These are phyloP conservation scores for Hermaeophaga mercurialis DNA, from an alignment of 2,888 invertebrate species.

Conservation along the genomic window DNA sequence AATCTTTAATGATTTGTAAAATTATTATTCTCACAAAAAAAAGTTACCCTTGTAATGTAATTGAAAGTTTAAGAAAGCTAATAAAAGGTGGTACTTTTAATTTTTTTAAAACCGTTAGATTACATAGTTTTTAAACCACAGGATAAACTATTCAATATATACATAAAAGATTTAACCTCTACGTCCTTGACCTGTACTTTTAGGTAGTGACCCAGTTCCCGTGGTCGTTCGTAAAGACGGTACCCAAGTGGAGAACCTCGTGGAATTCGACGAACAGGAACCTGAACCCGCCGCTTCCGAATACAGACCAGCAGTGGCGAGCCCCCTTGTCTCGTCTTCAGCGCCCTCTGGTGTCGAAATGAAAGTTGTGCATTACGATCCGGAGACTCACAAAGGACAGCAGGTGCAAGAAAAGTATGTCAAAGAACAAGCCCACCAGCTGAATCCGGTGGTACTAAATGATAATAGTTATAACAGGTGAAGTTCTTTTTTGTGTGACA, in stretches of 20 bases:
- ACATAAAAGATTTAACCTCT: neutral
- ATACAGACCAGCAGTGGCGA: slow-evolving; percentile 56
- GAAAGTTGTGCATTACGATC: slow-evolving; percentile 84
- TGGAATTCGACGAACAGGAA: slow-evolving; percentile 44
- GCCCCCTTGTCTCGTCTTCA: slow-evolving; percentile 15
- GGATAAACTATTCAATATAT: too few relatives aligned
- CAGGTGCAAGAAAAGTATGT: slow-evolving; percentile 74
- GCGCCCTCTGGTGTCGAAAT: slow-evolving; percentile 71
- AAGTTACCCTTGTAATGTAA: too few relatives aligned
- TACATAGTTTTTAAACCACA: too few relatives aligned
- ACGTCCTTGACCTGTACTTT: slow-evolving; percentile 20
- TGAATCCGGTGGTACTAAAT: slow-evolving; percentile 76
- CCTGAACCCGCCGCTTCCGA: slow-evolving; percentile 65
- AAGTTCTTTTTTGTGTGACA: slow-evolving; percentile 11
- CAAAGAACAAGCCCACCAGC: slow-evolving; percentile 71
- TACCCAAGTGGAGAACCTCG: slow-evolving; percentile 58
- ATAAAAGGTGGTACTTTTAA: too few relatives aligned
- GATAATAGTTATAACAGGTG: slow-evolving; percentile 76
- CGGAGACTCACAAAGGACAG: slow-evolving; percentile 73
- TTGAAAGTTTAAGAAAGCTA: too few relatives aligned
- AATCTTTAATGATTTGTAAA: too few relatives aligned
- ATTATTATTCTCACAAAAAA: too few relatives aligned
- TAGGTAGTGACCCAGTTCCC: slow-evolving; percentile 64
- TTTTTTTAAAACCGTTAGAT: too few relatives aligned
- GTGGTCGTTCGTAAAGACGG: slow-evolving; percentile 70